Percentiles rank a stretch among this genome's conserved stretches.
phyloP scores from a whole-genome alignment of 64 coral and sea anemone genomes.

The Pocillopora verrucosa region DNA sequence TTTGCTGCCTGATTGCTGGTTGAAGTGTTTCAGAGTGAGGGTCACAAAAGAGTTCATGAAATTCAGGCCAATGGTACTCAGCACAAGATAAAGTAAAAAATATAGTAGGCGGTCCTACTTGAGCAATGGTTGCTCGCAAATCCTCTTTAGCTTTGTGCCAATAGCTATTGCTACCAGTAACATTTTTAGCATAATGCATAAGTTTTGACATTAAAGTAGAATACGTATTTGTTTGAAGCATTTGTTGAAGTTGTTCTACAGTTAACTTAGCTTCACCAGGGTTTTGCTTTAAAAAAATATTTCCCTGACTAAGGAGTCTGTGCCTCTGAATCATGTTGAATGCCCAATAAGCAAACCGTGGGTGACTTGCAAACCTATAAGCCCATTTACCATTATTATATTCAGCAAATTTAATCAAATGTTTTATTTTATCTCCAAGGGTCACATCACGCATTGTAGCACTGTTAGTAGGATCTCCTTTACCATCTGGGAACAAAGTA shows the following conservation, averaged over 20 bases:
- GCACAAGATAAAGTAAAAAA: conserved; percentile 55
- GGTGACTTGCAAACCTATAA: conserved; percentile 42
- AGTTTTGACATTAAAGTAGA: conserved; percentile 13
- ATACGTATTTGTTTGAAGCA: conserved; percentile 5
- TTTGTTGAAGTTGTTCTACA: conserved; percentile 25
- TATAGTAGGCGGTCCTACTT: conserved; percentile 27
- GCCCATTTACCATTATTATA: conserved; percentile 8
- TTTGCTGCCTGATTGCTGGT: neutral
- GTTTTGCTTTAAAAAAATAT: conserved; percentile 39
- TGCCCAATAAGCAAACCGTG: conserved; percentile 47
- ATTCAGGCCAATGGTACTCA: conserved; percentile 43
- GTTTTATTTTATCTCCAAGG: conserved; percentile 12
- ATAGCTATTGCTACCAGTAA: conserved; percentile 21
- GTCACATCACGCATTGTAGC: neutral
- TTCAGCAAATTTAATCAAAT: conserved; percentile 32
- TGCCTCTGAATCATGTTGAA: conserved; percentile 45
- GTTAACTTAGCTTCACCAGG: conserved; percentile 14
- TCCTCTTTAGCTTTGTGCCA: conserved; percentile 42
- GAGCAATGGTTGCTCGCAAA: conserved; percentile 22
- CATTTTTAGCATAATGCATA: conserved; percentile 17
- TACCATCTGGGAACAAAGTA: conserved; percentile 26
- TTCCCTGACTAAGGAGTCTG: conserved; percentile 17
- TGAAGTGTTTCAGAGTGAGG: neutral
- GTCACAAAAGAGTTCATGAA: conserved; percentile 22
- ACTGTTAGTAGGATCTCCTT: neutral